phyloP scores from a whole-genome alignment of 2,888 invertebrate species.

The Latrodectus elegans region DNA sequence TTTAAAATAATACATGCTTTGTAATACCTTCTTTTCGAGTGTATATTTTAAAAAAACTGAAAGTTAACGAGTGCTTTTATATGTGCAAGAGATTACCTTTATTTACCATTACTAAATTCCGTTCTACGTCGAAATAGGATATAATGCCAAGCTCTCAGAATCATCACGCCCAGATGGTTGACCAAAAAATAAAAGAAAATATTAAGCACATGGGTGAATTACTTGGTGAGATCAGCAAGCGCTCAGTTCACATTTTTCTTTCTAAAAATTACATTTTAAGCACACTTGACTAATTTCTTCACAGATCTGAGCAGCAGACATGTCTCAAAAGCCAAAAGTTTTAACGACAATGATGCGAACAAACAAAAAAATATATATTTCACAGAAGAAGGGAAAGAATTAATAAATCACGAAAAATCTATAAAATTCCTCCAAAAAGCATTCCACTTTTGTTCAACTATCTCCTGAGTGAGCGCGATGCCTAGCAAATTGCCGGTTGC shows the following conservation, averaged over 20 bases:
- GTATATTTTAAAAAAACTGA: background rate
- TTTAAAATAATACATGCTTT: too few relatives aligned
- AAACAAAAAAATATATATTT: slow-evolving; percentile 26
- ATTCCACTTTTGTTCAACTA: too few relatives aligned
- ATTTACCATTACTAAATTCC: background rate
- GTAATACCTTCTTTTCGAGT: background rate
- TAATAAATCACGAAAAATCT: background rate
- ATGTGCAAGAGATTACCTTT: background rate
- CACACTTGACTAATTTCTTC: slow-evolving; percentile 62
- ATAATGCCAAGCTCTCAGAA: slow-evolving; percentile 12
- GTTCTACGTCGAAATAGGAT: slow-evolving; percentile 1
- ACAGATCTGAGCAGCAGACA: slow-evolving; percentile 34
- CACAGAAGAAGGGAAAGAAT: slow-evolving; percentile 25
- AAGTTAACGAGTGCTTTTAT: background rate
- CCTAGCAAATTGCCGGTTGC: slow-evolving; percentile 51
- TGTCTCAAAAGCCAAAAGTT: background rate
- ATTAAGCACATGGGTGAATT: slow-evolving; percentile 26
- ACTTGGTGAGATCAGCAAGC: slow-evolving; percentile 46
- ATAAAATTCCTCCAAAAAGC: slow-evolving; percentile 7
- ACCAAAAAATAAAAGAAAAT: slow-evolving; percentile 40
- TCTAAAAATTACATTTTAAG: slow-evolving; percentile 54
- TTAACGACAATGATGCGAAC: background rate
- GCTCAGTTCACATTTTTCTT: slow-evolving; percentile 21
- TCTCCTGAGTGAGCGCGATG: slow-evolving; percentile 36
- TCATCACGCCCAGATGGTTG: slow-evolving; percentile 31